phyloP scores from a whole-genome alignment of 2,888 invertebrate genomes.

The Perizoma affinitatum region DNA sequence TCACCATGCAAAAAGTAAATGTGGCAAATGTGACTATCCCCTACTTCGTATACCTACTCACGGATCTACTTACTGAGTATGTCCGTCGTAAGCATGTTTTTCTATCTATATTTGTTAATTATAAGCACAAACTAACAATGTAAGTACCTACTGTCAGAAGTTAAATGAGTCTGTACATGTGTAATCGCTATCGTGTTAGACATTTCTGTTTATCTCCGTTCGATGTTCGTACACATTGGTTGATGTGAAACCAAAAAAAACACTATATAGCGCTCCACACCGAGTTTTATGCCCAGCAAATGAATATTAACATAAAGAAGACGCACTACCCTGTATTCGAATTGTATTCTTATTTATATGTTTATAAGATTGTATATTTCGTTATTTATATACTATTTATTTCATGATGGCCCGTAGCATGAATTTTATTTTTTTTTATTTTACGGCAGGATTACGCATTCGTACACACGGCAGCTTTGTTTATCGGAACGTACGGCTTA shows the following conservation, averaged over 20 bases:
- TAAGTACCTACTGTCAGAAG: neutral
- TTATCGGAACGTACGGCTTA: too few species aligned
- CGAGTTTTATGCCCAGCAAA: slow-evolving; percentile 1
- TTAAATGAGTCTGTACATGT: neutral
- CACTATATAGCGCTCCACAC: neutral
- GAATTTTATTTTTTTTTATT: too few species aligned
- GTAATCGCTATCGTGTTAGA: slow-evolving; percentile 20
- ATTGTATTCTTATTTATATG: neutral
- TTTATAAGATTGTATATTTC: neutral
- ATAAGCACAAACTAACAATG: neutral
- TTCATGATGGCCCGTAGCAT: too few species aligned
- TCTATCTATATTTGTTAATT: too few species aligned
- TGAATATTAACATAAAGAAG: slow-evolving; percentile 1
- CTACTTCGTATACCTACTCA: too few species aligned
- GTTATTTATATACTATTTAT: neutral
- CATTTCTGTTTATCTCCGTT: slow-evolving; percentile 13
- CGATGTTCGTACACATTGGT: slow-evolving; percentile 25
- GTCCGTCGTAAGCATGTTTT: too few species aligned
- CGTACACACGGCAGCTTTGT: too few species aligned
- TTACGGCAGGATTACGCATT: too few species aligned
- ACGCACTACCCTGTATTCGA: neutral
- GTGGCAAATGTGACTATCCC: too few species aligned
- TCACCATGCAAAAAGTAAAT: too few species aligned
- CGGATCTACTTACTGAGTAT: too few species aligned
- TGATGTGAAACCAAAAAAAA: slow-evolving; percentile 1